phyloP scores from a whole-genome alignment of 2,888 invertebrate genomes.

The Mycogona germanica region DNA sequence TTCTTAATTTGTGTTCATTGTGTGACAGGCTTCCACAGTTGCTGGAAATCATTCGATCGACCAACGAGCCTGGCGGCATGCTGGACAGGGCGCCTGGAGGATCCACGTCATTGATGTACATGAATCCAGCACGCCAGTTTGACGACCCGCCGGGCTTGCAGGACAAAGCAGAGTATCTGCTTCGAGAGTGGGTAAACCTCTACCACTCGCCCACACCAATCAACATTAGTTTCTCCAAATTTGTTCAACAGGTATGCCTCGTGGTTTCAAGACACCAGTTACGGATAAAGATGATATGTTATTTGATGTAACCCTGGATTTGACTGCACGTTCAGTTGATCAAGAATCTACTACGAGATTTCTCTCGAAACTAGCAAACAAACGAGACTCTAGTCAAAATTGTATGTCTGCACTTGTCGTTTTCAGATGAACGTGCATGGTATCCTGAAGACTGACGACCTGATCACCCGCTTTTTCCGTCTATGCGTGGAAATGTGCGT shows the following conservation, averaged over 20 bases:
- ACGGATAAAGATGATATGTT: too few species aligned
- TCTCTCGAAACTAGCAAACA: too few species aligned
- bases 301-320: too few species aligned
- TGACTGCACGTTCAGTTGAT: too few species aligned
- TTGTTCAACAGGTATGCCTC: constrained; percentile 63
- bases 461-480: constrained; percentile 93
- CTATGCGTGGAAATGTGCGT: constrained; percentile 94
- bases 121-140: constrained; percentile 75
- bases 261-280: too few species aligned
- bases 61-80: constrained; percentile 57
- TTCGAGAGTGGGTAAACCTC: constrained; percentile 91
- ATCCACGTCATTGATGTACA: constrained; percentile 81
- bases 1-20: constrained; percentile 6
- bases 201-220: constrained; percentile 55
- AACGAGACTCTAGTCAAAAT: too few species aligned
- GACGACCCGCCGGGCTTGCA: constrained; percentile 88
- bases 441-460: constrained; percentile 91
- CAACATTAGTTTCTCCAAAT: constrained; percentile 55
- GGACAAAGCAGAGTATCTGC: constrained; percentile 85
- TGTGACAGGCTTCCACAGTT: constrained; percentile 48
- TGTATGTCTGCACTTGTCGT: too few species aligned
- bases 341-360: too few species aligned
- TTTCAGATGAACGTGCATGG: constrained; percentile 85
- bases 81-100: constrained; percentile 66
- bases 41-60: constrained; percentile 65